phyloP scores from a whole-genome alignment of 2,888 invertebrate species.

The Hyposoter didymator region DNA sequence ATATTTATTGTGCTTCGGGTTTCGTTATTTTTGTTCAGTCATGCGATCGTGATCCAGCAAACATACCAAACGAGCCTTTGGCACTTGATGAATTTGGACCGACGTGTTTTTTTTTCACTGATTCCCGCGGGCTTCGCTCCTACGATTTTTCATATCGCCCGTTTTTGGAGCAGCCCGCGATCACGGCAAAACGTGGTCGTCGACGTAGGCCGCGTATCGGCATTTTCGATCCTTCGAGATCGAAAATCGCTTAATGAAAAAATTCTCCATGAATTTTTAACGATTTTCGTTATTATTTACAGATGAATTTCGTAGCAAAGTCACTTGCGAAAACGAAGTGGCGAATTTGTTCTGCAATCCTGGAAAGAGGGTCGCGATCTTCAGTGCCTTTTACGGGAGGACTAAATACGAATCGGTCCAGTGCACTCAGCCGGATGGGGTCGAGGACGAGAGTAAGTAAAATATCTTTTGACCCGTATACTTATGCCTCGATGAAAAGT shows the following conservation, averaged over 20 bases:
- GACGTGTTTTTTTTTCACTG: background rate
- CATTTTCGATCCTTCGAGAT: background rate
- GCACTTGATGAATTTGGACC: background rate
- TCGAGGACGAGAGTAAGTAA: slow-evolving; percentile 94
- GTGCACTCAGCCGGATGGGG: slow-evolving; percentile 93
- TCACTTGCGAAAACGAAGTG: slow-evolving; percentile 96
- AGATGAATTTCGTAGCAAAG: slow-evolving; percentile 97
- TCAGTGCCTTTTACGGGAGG: slow-evolving; percentile 96
- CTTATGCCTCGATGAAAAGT: slow-evolving; percentile 9
- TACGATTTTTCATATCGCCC: background rate
- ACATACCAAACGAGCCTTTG: background rate
- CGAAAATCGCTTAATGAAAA: background rate
- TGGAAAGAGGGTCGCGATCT: slow-evolving; percentile 95
- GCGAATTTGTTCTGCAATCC: slow-evolving; percentile 95
- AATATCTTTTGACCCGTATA: background rate
- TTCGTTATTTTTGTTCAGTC: background rate
- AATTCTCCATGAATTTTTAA: background rate
- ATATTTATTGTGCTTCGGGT: background rate
- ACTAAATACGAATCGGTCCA: slow-evolving; percentile 95
- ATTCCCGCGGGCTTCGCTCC: background rate
- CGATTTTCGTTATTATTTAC: slow-evolving; percentile 79
- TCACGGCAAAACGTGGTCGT: background rate
- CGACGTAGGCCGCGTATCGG: background rate
- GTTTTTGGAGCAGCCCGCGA: background rate
- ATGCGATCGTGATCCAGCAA: background rate